Base-by-base conservation (phyloP, 2,888 invertebrate genomes). In the Sericinus montela region DNA sequence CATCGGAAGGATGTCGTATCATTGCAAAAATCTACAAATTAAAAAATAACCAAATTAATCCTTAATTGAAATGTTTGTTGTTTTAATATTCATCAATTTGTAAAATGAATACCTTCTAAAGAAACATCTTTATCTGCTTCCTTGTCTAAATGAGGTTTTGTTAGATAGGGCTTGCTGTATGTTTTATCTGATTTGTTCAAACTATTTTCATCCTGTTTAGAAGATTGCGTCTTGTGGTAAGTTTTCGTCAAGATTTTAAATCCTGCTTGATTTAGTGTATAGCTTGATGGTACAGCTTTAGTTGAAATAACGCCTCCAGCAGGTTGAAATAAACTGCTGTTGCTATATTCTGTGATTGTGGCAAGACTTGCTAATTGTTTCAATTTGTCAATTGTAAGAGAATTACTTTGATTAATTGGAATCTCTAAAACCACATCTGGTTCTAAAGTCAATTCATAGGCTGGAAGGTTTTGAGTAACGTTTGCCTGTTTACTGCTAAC, bases 191-290 rank as follows among this genome's bases (percentile, higher is more conserved):
- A 71, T 57, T 74, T 78, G 47, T 80, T 76, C n/a, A 80, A 65
- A 57, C 67, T 76, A 47, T 80, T 84, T 10, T 80, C 81, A 38
- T 88, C 83, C 57, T 85, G 80, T 67, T 90, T 90, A n/a, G 73
- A 72, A 4, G 80, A 62, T 48, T 83, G 84, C 42, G 82, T 75
- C 73, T 92, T 93, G 55, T 91, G 92, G 47, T 90, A 90, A 0
- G 91, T 89, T 78, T 93, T 93, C 0, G 92, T 93, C 47, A 92
- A 70, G 55, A 93, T 90, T 67, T 91, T 90, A 50, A 93, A 90
- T 1, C 93, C 93, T 36, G 92, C 92, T 51, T 91, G 90, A 67
- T 92, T 93, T 14, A 92, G 69, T 0, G 90, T 90, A 58, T 91
- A 91, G 62, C 90, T 91, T 0, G 91, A 90, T 13, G 90, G 90